These are phyloP conservation scores for Paramormyrops hopkinsi DNA, from an alignment of 2,797 vertebrate species.

Conservation along the genomic window DNA sequence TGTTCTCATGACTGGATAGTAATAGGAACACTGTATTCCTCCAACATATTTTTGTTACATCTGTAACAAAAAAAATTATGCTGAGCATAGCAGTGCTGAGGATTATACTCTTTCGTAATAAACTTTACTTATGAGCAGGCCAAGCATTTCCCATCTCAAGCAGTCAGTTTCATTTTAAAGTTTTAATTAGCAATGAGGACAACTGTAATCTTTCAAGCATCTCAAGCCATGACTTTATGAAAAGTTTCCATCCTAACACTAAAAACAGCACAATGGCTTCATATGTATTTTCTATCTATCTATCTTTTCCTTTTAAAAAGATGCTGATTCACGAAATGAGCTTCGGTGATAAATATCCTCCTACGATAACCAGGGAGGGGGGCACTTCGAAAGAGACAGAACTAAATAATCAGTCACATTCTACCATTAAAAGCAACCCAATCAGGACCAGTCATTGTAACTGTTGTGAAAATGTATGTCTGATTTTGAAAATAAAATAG, in stretches of 20 bases:
- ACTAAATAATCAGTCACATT: background rate
- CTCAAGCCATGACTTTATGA: background rate
- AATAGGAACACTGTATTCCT: background rate
- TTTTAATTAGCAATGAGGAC: background rate
- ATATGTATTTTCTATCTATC: background rate
- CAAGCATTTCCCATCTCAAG: background rate
- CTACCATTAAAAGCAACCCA: constrained; percentile 1
- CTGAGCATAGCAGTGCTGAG: background rate
- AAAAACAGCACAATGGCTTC: background rate
- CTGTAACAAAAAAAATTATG: background rate
- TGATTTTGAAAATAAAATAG: background rate
- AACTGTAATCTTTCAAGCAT: background rate
- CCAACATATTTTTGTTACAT: background rate
- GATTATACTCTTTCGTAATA: background rate
- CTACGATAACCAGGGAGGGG: background rate
- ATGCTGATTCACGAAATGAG: background rate
- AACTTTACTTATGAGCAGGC: background rate
- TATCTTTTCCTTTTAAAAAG: background rate
- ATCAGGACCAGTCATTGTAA: background rate
- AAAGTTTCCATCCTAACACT: background rate
- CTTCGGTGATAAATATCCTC: background rate
- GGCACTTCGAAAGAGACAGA: background rate
- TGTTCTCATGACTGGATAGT: background rate
- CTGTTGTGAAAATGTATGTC: too few relatives aligned
- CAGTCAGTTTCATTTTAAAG: background rate